Conservation (phyloP, 2,888 invertebrate species). For the Diaprepes abbreviatus region DNA sequence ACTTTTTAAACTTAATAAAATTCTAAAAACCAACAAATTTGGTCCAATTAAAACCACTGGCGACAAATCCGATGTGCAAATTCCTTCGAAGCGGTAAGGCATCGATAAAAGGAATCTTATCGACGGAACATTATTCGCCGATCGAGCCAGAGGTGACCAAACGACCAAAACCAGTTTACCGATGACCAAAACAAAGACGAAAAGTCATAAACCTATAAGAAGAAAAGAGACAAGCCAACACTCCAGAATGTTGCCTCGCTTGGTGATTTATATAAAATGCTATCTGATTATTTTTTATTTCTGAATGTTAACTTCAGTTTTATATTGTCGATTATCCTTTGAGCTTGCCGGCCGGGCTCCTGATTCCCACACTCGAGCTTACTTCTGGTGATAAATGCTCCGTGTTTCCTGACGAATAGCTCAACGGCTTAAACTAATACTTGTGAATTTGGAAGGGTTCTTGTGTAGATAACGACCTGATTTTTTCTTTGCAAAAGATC, state of each 20-base stretch:
- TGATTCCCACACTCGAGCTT: slow-evolving; percentile 66
- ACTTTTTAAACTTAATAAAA: slow-evolving; percentile 35
- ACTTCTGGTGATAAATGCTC: slow-evolving; percentile 62
- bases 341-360: slow-evolving; percentile 64
- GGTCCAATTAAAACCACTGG: slow-evolving; percentile 57
- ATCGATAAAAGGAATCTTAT: slow-evolving; percentile 60
- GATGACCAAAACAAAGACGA: slow-evolving; percentile 44
- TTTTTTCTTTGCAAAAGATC: background rate
- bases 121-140: slow-evolving; percentile 58
- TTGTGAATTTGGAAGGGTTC: slow-evolving; percentile 40
- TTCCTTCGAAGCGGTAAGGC: slow-evolving; percentile 60
- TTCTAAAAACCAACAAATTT: slow-evolving; percentile 58
- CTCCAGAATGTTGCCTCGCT: slow-evolving; percentile 55
- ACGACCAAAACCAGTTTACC: slow-evolving; percentile 55
- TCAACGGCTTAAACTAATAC: slow-evolving; percentile 36
- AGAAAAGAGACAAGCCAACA: slow-evolving; percentile 4
- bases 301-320: slow-evolving; percentile 69
- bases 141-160: slow-evolving; percentile 57
- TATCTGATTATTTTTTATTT: slow-evolving; percentile 68
- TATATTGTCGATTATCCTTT: slow-evolving; percentile 69
- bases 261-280: slow-evolving; percentile 67
- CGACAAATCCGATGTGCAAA: slow-evolving; percentile 48
- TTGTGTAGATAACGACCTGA: slow-evolving; percentile 40
- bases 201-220: background rate
- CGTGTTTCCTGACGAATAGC: slow-evolving; percentile 50